These are phyloP conservation scores for Helicoverpa assulta DNA, from an alignment of 2,888 invertebrate species.

Conservation along the genomic window DNA sequence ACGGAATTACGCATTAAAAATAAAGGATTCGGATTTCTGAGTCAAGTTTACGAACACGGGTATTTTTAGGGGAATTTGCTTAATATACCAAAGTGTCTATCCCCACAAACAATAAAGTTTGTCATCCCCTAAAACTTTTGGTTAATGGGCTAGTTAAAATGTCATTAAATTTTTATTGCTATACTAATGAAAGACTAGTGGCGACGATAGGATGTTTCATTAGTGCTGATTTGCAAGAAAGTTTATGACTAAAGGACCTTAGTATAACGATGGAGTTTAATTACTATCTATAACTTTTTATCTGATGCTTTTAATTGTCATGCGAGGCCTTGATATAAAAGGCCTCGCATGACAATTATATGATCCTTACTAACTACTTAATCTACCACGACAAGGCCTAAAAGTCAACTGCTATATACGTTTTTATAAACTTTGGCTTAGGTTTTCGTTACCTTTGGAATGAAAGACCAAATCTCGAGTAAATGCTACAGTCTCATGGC, in stretches of 20 bases:
- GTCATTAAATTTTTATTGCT: constrained; percentile 44
- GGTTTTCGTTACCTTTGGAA: too few species aligned
- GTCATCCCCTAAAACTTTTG: constrained; percentile 32
- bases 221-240: constrained; percentile 26
- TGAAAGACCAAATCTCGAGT: too few species aligned
- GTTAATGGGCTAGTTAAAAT: constrained; percentile 31
- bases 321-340: too few species aligned
- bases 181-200: constrained; percentile 23
- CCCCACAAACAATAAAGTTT: constrained; percentile 26
- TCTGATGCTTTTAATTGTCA: neutral
- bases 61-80: neutral
- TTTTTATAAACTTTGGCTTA: too few species aligned
- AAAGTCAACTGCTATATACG: too few species aligned
- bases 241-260: neutral
- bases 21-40: neutral
- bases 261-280: neutral
- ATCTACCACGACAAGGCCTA: too few species aligned
- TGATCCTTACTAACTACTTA: too few species aligned
- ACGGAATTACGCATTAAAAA: neutral
- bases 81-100: neutral
- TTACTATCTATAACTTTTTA: neutral
- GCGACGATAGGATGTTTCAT: constrained; percentile 30
- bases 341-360: neutral
- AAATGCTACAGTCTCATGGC: too few species aligned
- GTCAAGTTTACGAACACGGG: neutral